Conservation (phyloP, 2,797 vertebrate genomes). For the Microctenopoma steveboyesi region DNA sequence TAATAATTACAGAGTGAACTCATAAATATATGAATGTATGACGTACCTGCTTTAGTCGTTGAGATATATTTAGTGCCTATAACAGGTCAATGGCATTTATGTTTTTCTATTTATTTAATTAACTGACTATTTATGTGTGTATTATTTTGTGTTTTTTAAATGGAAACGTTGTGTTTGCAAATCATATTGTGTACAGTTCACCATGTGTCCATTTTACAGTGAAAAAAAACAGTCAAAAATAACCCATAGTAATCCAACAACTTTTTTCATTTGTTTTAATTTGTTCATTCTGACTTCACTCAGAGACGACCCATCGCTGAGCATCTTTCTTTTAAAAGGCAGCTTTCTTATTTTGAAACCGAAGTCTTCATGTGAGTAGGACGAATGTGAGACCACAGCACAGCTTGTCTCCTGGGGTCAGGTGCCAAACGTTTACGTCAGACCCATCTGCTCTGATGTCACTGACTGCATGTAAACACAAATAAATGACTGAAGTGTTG, state of each 20-base stretch:
- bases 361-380: constrained; percentile 25
- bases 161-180: constrained; percentile 21
- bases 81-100: constrained; percentile 14
- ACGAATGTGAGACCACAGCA: constrained; percentile 48
- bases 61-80: constrained; percentile 27
- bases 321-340: background rate
- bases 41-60: constrained; percentile 36
- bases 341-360: constrained; percentile 21
- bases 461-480: constrained; percentile 22
- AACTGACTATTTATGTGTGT: constrained; percentile 28
- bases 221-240: constrained; percentile 2
- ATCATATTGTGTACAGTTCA: background rate
- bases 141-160: constrained; percentile 29
- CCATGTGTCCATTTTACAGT: background rate
- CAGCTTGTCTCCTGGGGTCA: constrained; percentile 39
- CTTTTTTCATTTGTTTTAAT: constrained; percentile 3
- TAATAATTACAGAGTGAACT: constrained; percentile 21
- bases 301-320: background rate
- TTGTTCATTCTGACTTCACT: background rate
- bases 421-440: constrained; percentile 59
- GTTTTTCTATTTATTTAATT: constrained; percentile 47
- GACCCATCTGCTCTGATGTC: constrained; percentile 66
- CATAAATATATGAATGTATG: constrained; percentile 48
- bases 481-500: constrained; percentile 61
- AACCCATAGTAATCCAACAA: background rate